These are phyloP conservation scores for Notodonta ziczac DNA, from an alignment of 2,888 invertebrate genomes.

Conservation along the genomic window DNA sequence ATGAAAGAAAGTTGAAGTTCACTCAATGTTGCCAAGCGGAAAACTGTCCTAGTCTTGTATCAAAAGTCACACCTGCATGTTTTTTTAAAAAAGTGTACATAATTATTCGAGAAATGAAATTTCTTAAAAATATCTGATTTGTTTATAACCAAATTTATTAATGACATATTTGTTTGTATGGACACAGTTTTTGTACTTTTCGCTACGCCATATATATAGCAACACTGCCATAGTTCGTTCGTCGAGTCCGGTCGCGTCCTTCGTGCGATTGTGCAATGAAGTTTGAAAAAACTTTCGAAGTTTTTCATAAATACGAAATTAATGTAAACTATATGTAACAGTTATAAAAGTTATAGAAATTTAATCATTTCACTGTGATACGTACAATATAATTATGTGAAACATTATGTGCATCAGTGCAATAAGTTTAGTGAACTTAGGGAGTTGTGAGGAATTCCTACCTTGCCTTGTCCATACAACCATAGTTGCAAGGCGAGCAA, in stretches of 20 bases:
- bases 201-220: no score
- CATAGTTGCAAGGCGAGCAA: slow-evolving; percentile 59
- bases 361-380: not conserved
- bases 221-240: not conserved
- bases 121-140: no score
- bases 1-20: no score
- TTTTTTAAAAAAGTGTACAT: no score
- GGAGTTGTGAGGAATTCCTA: slow-evolving; percentile 51
- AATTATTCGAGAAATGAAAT: no score
- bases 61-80: no score
- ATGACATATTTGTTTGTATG: no score
- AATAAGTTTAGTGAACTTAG: slow-evolving; percentile 80
- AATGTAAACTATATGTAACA: not conserved
- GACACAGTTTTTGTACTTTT: no score
- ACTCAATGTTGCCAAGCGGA: no score
- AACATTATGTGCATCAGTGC: slow-evolving; percentile 36
- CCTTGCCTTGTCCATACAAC: slow-evolving; percentile 48
- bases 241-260: slow-evolving; percentile 53
- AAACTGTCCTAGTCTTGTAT: no score
- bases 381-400: not conserved
- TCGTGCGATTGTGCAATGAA: slow-evolving; percentile 67
- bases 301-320: slow-evolving; percentile 22
- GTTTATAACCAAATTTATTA: no score
- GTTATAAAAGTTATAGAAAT: not conserved
- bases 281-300: slow-evolving; percentile 56